A percentile compares a stretch with the other conserved stretches of the same genome.
These are phyloP conservation scores for Eristalis arbustorum DNA, from an alignment of 2,888 invertebrate species.

Conservation along the genomic window DNA sequence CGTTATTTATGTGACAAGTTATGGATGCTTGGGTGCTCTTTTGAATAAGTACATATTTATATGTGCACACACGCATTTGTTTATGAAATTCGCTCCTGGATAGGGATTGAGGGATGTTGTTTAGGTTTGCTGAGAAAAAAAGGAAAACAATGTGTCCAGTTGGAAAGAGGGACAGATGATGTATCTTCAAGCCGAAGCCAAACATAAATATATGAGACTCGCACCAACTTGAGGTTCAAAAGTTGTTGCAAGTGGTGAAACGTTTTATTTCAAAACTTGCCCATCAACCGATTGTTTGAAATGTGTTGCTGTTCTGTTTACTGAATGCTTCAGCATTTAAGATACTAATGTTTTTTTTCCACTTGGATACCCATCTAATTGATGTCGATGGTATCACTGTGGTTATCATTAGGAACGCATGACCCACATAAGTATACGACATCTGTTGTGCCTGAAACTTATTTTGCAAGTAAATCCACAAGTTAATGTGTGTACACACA, in stretches of 20 bases:
- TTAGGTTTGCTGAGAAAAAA: not conserved
- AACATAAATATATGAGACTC: not conserved
- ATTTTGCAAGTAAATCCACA: not conserved
- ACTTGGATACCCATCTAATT: not conserved
- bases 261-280: not conserved
- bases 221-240: not conserved
- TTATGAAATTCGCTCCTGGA: not conserved
- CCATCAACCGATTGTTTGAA: too few relatives aligned
- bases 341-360: not conserved
- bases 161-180: not conserved
- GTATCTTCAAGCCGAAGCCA: not conserved
- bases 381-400: not conserved
- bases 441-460: not conserved
- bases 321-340: not conserved
- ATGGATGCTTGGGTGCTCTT: not conserved
- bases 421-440: not conserved
- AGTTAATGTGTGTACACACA: not conserved
- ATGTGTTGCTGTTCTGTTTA: not conserved
- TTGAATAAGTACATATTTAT: not conserved
- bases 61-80: not conserved
- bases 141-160: not conserved
- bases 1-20: not conserved
- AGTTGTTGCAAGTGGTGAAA: not conserved
- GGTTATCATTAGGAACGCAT: not conserved
- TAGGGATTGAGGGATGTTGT: not conserved